A percentile compares a stretch with the other conserved stretches of the same genome.
phyloP scores from a whole-genome alignment of 2,113 vertebrate species.

The Pardalotus punctatus region DNA sequence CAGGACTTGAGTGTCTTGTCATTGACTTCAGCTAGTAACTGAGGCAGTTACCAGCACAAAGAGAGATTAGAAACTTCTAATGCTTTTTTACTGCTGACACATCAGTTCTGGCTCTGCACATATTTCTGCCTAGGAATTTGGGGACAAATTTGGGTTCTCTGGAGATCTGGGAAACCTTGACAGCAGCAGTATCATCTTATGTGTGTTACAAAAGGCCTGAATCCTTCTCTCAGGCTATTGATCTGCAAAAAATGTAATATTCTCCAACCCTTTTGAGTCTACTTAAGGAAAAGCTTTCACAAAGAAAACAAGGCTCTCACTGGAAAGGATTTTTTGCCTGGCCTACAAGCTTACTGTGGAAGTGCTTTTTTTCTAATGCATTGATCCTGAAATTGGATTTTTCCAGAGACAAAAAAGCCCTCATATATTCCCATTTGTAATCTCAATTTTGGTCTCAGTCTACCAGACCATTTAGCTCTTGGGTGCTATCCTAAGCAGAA shows the following conservation, averaged over 20 bases:
- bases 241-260: neutral
- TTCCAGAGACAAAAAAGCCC: neutral
- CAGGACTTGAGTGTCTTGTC: neutral
- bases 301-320: neutral
- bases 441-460: neutral
- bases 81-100: neutral
- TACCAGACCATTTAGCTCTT: neutral
- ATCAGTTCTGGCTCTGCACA: neutral
- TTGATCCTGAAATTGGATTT: constrained; percentile 14
- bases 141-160: neutral
- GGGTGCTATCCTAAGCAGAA: neutral
- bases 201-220: neutral
- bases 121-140: neutral
- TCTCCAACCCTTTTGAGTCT: neutral
- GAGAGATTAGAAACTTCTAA: neutral
- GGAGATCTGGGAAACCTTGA: neutral
- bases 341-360: neutral
- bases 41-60: neutral
- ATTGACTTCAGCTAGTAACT: neutral
- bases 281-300: neutral
- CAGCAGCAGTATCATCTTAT: neutral
- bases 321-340: neutral
- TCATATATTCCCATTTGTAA: neutral
- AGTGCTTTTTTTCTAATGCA: neutral
- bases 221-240: neutral